Evolutionary conservation across 2,888 invertebrate genomes (phyloP).

Genomic region (Leucania comma): DNA sequence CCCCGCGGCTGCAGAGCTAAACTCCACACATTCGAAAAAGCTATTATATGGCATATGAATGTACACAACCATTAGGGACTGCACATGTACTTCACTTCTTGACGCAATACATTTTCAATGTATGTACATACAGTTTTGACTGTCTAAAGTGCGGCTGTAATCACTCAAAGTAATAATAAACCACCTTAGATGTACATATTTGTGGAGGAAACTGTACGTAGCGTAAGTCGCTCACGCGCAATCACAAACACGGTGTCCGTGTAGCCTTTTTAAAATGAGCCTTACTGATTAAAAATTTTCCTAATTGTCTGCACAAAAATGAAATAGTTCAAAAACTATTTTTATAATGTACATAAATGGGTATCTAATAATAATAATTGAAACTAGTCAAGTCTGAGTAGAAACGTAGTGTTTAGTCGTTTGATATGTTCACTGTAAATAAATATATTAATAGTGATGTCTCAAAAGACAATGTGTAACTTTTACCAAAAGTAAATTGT

Average conservation of each 20-base stretch:
- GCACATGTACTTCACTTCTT: neutral
- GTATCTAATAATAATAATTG: neutral
- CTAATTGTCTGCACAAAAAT: neutral
- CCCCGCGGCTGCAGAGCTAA: conserved; percentile 66
- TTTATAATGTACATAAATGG: neutral
- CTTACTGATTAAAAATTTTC: neutral
- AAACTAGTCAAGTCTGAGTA: conserved; percentile 30
- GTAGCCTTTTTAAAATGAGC: neutral
- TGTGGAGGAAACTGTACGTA: too few species aligned
- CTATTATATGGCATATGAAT: conserved; percentile 54
- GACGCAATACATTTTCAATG: conserved; percentile 1
- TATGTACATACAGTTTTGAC: too few species aligned
- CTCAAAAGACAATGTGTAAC: neutral
- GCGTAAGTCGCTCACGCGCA: neutral
- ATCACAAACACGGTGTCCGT: neutral
- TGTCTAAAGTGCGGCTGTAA: too few species aligned
- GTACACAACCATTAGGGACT: conserved; percentile 64
- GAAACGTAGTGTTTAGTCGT: neutral
- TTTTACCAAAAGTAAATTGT: neutral
- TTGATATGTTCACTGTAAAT: neutral
- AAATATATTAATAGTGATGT: neutral
- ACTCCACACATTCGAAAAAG: conserved; percentile 62
- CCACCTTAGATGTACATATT: too few species aligned
- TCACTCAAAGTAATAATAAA: too few species aligned
- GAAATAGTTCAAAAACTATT: neutral